Percentiles rank a stretch among this genome's conserved stretches.
phyloP scores from a whole-genome alignment of 2,797 vertebrate species.

The Galagoides demidoff region DNA sequence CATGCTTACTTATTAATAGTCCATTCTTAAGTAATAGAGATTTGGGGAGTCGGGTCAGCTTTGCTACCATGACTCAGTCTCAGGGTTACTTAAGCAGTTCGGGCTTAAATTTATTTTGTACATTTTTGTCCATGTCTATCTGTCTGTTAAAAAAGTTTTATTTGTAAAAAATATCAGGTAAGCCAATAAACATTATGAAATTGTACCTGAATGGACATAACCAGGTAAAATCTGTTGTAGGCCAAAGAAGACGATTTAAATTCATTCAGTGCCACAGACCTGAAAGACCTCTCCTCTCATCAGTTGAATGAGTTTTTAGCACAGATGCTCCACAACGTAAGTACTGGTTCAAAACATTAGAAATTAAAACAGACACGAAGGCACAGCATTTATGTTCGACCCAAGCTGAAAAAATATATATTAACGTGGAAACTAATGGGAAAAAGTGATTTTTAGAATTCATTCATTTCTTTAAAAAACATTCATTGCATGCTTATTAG shows the following conservation, averaged over 20 bases:
- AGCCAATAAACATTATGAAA: background rate
- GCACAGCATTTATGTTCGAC: background rate
- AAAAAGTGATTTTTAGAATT: background rate
- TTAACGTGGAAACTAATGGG: background rate
- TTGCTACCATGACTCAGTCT: background rate
- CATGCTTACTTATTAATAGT: background rate
- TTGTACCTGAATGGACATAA: slow-evolving; percentile 30
- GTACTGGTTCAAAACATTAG: background rate
- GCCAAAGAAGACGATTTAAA: slow-evolving; percentile 91
- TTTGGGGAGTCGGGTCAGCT: background rate
- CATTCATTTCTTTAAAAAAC: background rate
- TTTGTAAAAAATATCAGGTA: background rate
- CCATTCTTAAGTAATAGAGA: background rate
- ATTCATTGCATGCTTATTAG: background rate
- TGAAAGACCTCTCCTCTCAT: slow-evolving; percentile 93
- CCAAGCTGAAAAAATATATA: background rate
- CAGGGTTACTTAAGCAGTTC: slow-evolving; percentile 19
- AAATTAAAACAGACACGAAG: background rate
- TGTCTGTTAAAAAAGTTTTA: slow-evolving; percentile 29
- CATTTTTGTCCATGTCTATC: background rate
- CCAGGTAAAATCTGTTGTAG: slow-evolving; percentile 83
- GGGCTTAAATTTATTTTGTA: slow-evolving; percentile 5
- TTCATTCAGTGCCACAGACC: slow-evolving; percentile 89
- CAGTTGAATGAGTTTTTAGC: slow-evolving; percentile 96
- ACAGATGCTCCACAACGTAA: slow-evolving; percentile 93